phyloP scores from a whole-genome alignment of 2,113 vertebrate genomes.

The Eidolon helvum region DNA sequence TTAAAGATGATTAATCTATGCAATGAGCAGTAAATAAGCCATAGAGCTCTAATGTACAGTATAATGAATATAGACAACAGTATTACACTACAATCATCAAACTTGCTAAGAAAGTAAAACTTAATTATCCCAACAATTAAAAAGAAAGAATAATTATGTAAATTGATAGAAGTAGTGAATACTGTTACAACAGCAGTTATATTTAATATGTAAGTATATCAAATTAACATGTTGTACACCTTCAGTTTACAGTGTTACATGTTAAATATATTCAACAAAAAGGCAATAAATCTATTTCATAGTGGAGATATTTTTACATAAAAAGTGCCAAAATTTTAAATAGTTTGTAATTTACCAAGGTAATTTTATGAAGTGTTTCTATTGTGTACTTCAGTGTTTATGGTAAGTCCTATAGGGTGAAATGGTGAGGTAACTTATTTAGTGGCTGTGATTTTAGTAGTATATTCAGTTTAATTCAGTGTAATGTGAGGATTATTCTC shows the following conservation, averaged over 20 bases:
- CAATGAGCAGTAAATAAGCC: background rate
- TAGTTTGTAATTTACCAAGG: background rate
- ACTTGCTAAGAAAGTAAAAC: background rate
- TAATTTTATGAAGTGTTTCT: slow-evolving; percentile 31
- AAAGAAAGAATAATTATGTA: background rate
- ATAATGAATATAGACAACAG: background rate
- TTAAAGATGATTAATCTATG: background rate
- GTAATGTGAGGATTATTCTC: background rate
- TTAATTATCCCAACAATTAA: background rate
- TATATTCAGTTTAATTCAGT: background rate
- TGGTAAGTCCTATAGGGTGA: background rate
- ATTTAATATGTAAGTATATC: background rate
- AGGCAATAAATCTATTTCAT: background rate
- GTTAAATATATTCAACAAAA: background rate
- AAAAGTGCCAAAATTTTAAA: background rate
- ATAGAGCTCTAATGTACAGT: background rate
- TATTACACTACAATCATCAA: background rate
- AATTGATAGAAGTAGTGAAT: background rate
- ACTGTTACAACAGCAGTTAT: background rate
- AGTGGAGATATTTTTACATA: background rate
- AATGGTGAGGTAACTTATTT: background rate
- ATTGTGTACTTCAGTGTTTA: background rate
- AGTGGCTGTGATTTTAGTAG: background rate
- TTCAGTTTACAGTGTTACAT: background rate
- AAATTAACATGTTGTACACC: background rate